Evolutionary conservation across 2,888 invertebrate genomes (phyloP).

Genomic region (Cataglyphis altisquamis): DNA sequence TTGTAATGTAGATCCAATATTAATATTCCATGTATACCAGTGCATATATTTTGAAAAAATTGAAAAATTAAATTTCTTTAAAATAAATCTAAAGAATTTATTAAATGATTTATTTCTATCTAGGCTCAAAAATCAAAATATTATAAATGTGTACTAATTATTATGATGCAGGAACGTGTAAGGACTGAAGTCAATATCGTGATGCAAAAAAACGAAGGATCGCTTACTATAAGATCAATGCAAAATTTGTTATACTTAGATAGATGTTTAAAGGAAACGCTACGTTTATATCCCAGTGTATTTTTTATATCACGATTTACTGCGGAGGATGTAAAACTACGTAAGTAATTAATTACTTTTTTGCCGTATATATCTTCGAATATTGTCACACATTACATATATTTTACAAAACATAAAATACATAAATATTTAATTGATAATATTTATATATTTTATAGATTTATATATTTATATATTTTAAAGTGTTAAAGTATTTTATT

Average conservation of each 20-base stretch:
- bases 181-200: conserved; percentile 72
- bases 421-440: not conserved
- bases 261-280: conserved; percentile 76
- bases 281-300: too few species aligned
- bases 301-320: too few species aligned
- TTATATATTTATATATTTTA: not conserved
- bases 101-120: not conserved
- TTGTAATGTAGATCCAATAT: not conserved
- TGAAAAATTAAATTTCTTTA: too few species aligned
- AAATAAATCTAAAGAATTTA: not conserved
- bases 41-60: too few species aligned
- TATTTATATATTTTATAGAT: too few species aligned
- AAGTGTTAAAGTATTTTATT: too few species aligned
- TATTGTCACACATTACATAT: conserved; percentile 63
- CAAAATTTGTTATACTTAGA: conserved; percentile 89
- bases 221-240: conserved; percentile 82
- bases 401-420: not conserved
- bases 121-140: not conserved
- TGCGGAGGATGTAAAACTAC: conserved; percentile 84
- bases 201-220: conserved; percentile 86
- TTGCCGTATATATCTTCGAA: not conserved
- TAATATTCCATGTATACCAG: not conserved
- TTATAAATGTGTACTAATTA: not conserved
- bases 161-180: conserved; percentile 65
- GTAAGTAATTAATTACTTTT: conserved; percentile 61